Base-by-base conservation (phyloP, 2,797 vertebrate genomes). In the Enteromius fasciolatus region DNA sequence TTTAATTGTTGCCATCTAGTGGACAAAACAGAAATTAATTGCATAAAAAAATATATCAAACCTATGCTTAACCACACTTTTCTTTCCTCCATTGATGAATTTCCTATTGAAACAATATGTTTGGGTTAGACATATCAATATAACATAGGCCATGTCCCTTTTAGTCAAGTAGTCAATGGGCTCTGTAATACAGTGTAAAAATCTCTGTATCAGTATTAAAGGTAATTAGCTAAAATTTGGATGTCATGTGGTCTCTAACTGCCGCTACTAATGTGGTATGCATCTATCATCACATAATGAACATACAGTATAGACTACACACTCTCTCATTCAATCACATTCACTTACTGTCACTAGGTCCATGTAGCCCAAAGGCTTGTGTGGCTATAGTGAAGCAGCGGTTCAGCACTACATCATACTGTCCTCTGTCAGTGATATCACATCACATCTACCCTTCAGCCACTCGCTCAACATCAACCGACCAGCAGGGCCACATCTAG, bases 1-100 rank as follows among this genome's bases (percentile, higher is more conserved):
- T 80, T 82, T 81, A 69, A 75, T 82, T 85, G 76, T 78, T 88
- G 85, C 85, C 87, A 82, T 83, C 85, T 78, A 88, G 83, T 86
- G 87, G 85, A 76, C 57, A 36, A 76, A 54, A 76, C 11, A 17
- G 3, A 73, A 83, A 85, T 50, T 4, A 52, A 80, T 28, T 33
- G 17, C 20, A 72, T 66, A 9, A 78, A 41, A 41, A 41, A 36
- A 39, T 1, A 39, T 14, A 25, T n/a, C 11, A 31, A 1, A 54
- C 33, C 11, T 54, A 36, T 74, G 20, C 5, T 54, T 36, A 28
- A 6, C 44, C 54, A 54, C 70, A 39, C 6, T 39, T 57, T 10
- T 0, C 36, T 33, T 2, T 73, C 18, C 5, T 54, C 18, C 52
- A 33, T 54, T 33, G 28, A 54, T 20, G 3, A 1, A n/a, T 20